phyloP scores from a whole-genome alignment of 2,113 vertebrate genomes.

The Casuarius casuarius region DNA sequence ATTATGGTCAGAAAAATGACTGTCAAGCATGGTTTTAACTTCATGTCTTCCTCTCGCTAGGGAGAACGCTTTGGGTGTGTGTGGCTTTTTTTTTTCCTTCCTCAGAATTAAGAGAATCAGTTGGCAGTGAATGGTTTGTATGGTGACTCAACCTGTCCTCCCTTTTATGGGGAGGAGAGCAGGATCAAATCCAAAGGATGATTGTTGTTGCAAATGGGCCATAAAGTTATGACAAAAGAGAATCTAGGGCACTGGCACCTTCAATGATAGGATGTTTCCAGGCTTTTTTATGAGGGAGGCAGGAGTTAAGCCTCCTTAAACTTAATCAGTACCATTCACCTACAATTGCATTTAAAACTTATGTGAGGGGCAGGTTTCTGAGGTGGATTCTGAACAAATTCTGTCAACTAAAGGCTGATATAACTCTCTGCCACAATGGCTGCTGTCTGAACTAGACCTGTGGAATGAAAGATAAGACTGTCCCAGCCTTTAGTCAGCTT shows the following conservation, averaged over 20 bases:
- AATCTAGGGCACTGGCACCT: neutral
- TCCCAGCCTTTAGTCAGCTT: neutral
- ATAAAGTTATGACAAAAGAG: neutral
- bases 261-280: neutral
- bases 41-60: neutral
- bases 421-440: neutral
- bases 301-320: neutral
- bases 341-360: neutral
- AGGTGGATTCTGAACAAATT: neutral
- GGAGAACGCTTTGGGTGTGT: neutral
- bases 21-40: neutral
- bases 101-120: neutral
- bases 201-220: neutral
- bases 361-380: neutral
- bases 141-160: neutral
- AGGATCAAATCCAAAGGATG: neutral
- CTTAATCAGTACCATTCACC: neutral
- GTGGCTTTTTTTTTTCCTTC: neutral
- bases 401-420: neutral
- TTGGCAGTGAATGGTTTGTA: neutral
- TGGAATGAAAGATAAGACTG: neutral
- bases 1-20: neutral
- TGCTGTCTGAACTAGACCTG: neutral
- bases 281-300: neutral
- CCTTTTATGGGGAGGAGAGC: neutral